These are phyloP conservation scores for Enteromius paludinosus DNA, from an alignment of 2,797 vertebrate species.

Conservation along the genomic window DNA sequence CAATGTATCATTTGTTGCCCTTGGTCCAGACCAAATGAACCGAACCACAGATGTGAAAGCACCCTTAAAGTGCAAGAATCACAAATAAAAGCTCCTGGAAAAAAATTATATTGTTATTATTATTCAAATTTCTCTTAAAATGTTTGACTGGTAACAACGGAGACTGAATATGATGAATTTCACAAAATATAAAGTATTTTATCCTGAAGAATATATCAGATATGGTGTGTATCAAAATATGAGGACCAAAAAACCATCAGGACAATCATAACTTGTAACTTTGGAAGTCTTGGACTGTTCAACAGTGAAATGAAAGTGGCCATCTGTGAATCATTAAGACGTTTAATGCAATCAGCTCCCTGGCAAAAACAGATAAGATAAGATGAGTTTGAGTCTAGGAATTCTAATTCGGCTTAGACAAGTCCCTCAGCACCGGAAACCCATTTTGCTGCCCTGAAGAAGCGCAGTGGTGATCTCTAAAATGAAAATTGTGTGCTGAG, in stretches of 20 bases:
- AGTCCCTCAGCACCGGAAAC: constrained; percentile 10
- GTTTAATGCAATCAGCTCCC: constrained; percentile 9
- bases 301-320: not conserved
- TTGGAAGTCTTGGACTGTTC: not conserved
- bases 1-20: too few species aligned
- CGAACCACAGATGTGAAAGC: too few species aligned
- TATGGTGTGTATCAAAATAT: not conserved
- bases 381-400: not conserved
- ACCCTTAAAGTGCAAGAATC: not conserved
- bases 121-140: too few species aligned
- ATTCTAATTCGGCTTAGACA: constrained; percentile 27
- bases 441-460: constrained; percentile 18
- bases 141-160: not conserved
- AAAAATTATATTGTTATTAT: too few species aligned
- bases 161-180: not conserved
- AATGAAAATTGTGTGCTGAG: constrained; percentile 35
- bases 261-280: not conserved
- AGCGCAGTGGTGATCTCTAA: constrained; percentile 16
- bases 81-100: not conserved
- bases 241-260: too few species aligned
- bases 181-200: not conserved
- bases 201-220: not conserved
- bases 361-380: constrained; percentile 10
- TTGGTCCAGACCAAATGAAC: too few species aligned
- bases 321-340: constrained; percentile 15